Percentiles rank a stretch among this genome's conserved stretches.
Conservation (phyloP, 2,113 vertebrate species). For the pig (Sus scrofa) region T2T-Sscrofa CM000817.6:100731001-100731500, state of each 20-base stretch:
- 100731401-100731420: background rate
- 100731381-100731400: background rate
- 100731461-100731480: conserved; percentile 8
- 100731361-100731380: background rate
- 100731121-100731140: background rate
- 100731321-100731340: background rate
- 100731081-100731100: background rate
- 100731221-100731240: background rate
- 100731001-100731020: background rate
- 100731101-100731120: background rate
- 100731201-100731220: background rate
- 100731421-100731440: background rate
- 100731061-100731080: conserved; percentile 39
- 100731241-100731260: background rate
- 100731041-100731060: background rate
- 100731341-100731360: background rate
- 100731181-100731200: background rate
- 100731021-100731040: background rate
- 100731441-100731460: background rate
- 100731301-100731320: background rate
- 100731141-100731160: background rate
- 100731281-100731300: too few species aligned
- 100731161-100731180: background rate
- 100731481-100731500: background rate
- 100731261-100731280: background rate